phyloP scores from a whole-genome alignment of 2,113 vertebrate species.

The Siphamia tubifer region DNA sequence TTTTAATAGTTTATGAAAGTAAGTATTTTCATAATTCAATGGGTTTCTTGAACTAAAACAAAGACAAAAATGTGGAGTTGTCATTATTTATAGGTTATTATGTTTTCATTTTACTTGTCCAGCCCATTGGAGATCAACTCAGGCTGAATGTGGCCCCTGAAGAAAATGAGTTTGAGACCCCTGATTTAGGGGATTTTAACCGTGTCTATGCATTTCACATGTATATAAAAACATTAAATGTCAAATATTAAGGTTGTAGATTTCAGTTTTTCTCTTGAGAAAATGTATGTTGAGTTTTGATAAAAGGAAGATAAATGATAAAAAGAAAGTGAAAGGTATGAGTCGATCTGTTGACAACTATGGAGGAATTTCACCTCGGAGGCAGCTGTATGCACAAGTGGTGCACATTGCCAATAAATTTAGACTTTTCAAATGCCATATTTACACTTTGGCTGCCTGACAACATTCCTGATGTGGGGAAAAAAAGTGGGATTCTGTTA shows the following conservation, averaged over 20 bases:
- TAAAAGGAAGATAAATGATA: neutral
- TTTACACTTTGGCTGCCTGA: conserved; percentile 52
- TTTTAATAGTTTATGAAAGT: too few species aligned
- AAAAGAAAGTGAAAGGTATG: conserved; percentile 17
- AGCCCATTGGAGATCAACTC: too few species aligned
- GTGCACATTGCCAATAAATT: conserved; percentile 51
- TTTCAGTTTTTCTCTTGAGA: conserved; percentile 4
- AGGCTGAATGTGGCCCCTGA: too few species aligned
- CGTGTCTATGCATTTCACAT: conserved; percentile 26
- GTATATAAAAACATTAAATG: neutral
- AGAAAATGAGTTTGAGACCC: too few species aligned
- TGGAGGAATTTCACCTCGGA: conserved; percentile 30
- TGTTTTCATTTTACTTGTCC: too few species aligned
- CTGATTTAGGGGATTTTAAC: neutral
- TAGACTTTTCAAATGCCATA: conserved; percentile 42
- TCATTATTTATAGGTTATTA: too few species aligned
- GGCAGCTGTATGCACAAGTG: conserved; percentile 32
- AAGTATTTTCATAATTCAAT: too few species aligned
- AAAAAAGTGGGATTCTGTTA: neutral
- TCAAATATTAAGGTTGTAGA: conserved; percentile 1
- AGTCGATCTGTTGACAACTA: conserved; percentile 8
- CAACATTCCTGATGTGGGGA: conserved; percentile 43
- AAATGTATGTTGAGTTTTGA: neutral
- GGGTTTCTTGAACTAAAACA: too few species aligned
- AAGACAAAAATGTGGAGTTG: too few species aligned